A percentile compares a stretch with the other conserved stretches of the same genome.
These are phyloP conservation scores for Pammene aurita DNA, from an alignment of 2,888 invertebrate species.

Conservation along the genomic window DNA sequence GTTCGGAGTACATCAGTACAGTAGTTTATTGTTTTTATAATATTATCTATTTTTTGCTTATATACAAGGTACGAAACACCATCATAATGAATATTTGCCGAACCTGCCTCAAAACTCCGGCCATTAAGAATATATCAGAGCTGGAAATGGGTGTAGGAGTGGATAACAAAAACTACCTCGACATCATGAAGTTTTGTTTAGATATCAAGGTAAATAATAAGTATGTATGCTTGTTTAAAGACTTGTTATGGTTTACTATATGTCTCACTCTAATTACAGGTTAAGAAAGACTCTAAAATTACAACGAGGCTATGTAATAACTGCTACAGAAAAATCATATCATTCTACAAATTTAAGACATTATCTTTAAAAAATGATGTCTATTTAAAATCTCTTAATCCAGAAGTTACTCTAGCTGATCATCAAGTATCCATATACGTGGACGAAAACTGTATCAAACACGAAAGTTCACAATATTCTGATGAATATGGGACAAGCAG, in stretches of 20 bases:
- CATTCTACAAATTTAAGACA: constrained; percentile 66
- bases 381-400: constrained; percentile 52
- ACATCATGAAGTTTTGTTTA: constrained; percentile 66
- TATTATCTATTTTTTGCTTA: constrained; percentile 1
- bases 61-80: background rate
- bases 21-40: constrained; percentile 8
- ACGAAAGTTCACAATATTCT: constrained; percentile 35
- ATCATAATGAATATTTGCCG: constrained; percentile 58
- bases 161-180: constrained; percentile 49
- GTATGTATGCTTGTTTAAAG: background rate
- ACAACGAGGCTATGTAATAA: constrained; percentile 64
- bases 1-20: background rate
- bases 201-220: constrained; percentile 61
- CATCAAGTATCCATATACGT: constrained; percentile 49
- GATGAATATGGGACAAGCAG: constrained; percentile 41
- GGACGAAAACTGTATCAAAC: constrained; percentile 41
- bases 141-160: constrained; percentile 49
- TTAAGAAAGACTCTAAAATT: constrained; percentile 53
- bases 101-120: constrained; percentile 57
- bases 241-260: constrained; percentile 11
- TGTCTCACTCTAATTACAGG: constrained; percentile 49
- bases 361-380: constrained; percentile 63
- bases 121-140: constrained; percentile 57
- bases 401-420: constrained; percentile 39
- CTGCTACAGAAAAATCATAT: constrained; percentile 64